Evolutionary conservation across 2,113 vertebrate species (phyloP), one percentile per base, ranked within the genome.

Genomic region (Hiodon tergisus): DNA sequence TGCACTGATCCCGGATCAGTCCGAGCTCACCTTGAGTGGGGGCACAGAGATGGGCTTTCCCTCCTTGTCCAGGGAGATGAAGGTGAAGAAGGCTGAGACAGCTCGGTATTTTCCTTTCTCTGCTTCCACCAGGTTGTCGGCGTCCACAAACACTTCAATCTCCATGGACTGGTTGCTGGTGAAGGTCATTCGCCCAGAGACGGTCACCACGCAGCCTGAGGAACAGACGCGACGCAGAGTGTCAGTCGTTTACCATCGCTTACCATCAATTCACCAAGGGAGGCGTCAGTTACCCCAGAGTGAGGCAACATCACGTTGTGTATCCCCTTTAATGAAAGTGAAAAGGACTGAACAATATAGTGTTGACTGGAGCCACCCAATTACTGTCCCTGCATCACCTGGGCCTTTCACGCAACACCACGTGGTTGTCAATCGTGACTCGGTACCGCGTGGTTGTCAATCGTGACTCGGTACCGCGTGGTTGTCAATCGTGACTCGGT

Each of bases 81-180:
- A 98, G 76, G 93, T 97, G 85, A 99, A 97, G 89, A 95, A 97
- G 72, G 96, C 97, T 3, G 94, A 96, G 83, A 94, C 96, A 0
- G 95, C 94, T 0, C 94, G 92, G 82, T 94, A 95, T 72, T 89
- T 91, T 62, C 86, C 92, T 76, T 89, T 86, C 0, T 88, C 78
- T 9, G 83, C 80, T 0, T 92, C 90, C 77, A 95, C 80, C 52
- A 97, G 84, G 0, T 91, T 91, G 81, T 94, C 89, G 0, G 92
- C 94, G 0, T 98, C 96, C 69, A 98, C 97, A 80, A 97, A 86
- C 73, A 98, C 96, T 80, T 98, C 95, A 0, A 99, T 97, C 79
- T 98, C 97, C 95, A 99, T 98, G 31, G 97, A 99, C 73, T 91
- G 96, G 81, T 93, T 95, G 86, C 97, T 98, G 0, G 92, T 92